Percentiles rank a stretch among this genome's conserved stretches.
phyloP scores from a whole-genome alignment of 1,140 invertebrate genomes.

The Zaprionus nigranus region DNA sequence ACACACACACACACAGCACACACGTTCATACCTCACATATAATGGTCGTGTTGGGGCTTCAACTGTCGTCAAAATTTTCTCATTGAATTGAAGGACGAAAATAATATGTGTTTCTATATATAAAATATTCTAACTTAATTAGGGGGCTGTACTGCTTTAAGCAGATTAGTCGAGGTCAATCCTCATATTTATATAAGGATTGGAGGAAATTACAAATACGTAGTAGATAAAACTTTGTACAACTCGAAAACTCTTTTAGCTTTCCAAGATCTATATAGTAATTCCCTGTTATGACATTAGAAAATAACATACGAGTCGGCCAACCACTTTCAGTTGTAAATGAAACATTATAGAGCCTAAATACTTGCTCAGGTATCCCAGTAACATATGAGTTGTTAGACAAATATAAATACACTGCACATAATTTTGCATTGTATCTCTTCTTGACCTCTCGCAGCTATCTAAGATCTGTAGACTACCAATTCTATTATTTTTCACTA shows the following conservation, averaged over 20 bases:
- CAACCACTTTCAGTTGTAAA: too few relatives aligned
- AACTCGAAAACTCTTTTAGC: too few relatives aligned
- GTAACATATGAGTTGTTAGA: too few relatives aligned
- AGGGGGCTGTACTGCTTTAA: neutral
- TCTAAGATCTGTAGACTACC: neutral
- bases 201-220: too few relatives aligned
- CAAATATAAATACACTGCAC: too few relatives aligned
- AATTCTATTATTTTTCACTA: neutral
- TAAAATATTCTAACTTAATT: neutral
- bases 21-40: neutral
- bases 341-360: too few relatives aligned
- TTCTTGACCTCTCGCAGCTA: neutral
- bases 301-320: too few relatives aligned
- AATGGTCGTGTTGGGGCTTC: neutral
- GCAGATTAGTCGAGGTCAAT: neutral
- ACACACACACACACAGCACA: conserved; percentile 1
- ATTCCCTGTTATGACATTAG: too few relatives aligned
- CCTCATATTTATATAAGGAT: neutral
- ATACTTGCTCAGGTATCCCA: too few relatives aligned
- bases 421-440: neutral
- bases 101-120: neutral
- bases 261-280: too few relatives aligned
- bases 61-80: conserved; percentile 9
- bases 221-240: too few relatives aligned
- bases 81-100: neutral